Conservation (phyloP, 2,113 vertebrate species). For the Chaenogobius annularis region DNA sequence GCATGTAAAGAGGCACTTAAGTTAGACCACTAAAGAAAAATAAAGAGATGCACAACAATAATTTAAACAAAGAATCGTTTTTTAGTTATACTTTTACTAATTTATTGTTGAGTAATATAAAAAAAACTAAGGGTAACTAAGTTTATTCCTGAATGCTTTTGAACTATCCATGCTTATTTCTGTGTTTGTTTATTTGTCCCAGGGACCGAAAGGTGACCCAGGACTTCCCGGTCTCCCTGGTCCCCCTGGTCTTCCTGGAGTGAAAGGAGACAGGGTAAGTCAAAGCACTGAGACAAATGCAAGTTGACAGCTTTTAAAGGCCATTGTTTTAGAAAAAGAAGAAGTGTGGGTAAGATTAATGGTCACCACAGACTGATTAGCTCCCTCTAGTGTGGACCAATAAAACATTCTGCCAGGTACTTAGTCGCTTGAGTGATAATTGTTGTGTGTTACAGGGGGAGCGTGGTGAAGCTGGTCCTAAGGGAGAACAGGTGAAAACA, state of each 20-base stretch:
- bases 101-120: not conserved
- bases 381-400: conserved; percentile 45
- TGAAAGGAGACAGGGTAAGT: conserved; percentile 92
- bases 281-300: not conserved
- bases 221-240: conserved; percentile 92
- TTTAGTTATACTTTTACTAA: not conserved
- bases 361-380: conserved; percentile 18
- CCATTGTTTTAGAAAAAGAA: conserved; percentile 15
- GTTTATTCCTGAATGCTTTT: not conserved
- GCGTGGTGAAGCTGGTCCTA: conserved; percentile 86
- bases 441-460: conserved; percentile 78
- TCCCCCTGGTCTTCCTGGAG: conserved; percentile 85
- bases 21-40: not conserved
- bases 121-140: not conserved
- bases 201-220: conserved; percentile 88
- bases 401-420: not conserved
- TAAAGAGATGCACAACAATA: not conserved
- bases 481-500: conserved; percentile 87
- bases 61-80: not conserved
- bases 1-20: not conserved
- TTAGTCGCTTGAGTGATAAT: not conserved
- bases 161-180: not conserved
- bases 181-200: conserved; percentile 34
- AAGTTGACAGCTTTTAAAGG: conserved; percentile 13
- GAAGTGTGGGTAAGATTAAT: conserved; percentile 12